These are phyloP conservation scores for Saturnia japonica DNA, from an alignment of 2,888 invertebrate species.

Conservation along the genomic window DNA sequence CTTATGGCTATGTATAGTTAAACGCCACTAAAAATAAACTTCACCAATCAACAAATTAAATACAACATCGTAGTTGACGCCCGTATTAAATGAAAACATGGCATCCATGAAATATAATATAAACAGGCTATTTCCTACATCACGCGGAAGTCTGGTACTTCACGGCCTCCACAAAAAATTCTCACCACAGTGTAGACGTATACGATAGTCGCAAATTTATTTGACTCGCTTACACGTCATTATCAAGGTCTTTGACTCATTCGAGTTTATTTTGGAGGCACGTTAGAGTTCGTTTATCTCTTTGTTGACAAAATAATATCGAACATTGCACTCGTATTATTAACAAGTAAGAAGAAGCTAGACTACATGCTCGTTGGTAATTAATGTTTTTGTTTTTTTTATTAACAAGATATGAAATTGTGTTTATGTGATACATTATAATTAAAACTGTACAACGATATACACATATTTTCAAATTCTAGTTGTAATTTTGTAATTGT, in stretches of 20 bases:
- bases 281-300: constrained; percentile 62
- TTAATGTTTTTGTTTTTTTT: not conserved
- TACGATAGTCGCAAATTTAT: constrained; percentile 55
- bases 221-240: constrained; percentile 59
- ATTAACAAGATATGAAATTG: not conserved
- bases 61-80: not conserved
- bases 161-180: constrained; percentile 33
- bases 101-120: constrained; percentile 1
- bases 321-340: constrained; percentile 44
- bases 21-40: not conserved
- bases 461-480: not conserved
- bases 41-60: not conserved
- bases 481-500: no score
- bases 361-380: not conserved
- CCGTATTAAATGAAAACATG: not conserved
- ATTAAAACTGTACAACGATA: not conserved
- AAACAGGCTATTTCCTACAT: constrained; percentile 36
- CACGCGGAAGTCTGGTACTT: constrained; percentile 45
- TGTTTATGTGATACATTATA: not conserved
- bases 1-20: not conserved
- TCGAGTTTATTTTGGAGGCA: constrained; percentile 59
- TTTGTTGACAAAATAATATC: constrained; percentile 56
- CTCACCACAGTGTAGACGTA: constrained; percentile 29
- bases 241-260: constrained; percentile 77
- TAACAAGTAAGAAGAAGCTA: not conserved